Percentiles rank a stretch among this genome's conserved stretches.
phyloP scores from a whole-genome alignment of 2,113 vertebrate species.

The Phoenicopterus ruber region DNA sequence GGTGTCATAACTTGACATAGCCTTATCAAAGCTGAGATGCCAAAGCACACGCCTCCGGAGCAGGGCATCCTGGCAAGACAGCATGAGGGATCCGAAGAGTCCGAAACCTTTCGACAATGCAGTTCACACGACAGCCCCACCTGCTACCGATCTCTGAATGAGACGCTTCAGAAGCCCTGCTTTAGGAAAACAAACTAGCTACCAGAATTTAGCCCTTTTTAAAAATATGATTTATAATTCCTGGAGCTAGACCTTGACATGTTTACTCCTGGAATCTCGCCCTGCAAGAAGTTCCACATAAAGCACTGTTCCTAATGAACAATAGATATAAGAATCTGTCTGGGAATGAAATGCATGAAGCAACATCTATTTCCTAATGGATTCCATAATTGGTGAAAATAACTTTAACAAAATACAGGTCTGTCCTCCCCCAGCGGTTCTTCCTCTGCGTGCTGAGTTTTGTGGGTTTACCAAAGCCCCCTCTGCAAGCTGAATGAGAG shows the following conservation, averaged over 20 bases:
- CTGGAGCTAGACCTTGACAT: not conserved
- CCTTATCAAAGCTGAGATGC: not conserved
- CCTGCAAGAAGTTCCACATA: not conserved
- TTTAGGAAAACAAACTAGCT: not conserved
- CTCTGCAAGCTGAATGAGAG: not conserved
- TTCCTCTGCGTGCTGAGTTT: not conserved
- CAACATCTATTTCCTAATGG: not conserved
- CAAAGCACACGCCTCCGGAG: not conserved
- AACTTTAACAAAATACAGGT: conserved; percentile 1
- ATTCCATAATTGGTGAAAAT: conserved; percentile 7
- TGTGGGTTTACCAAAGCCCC: not conserved
- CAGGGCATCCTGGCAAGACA: not conserved
- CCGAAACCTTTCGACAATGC: not conserved
- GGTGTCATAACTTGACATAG: not conserved
- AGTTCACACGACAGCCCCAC: not conserved
- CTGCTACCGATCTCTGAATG: not conserved
- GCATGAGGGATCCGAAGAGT: not conserved
- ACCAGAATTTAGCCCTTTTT: not conserved
- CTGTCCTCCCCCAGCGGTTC: not conserved
- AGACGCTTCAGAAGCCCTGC: not conserved
- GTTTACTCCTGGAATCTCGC: not conserved
- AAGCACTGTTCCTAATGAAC: not conserved
- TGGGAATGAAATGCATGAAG: not conserved
- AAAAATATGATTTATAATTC: not conserved
- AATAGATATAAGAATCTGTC: not conserved